Conservation (phyloP, 2,113 vertebrate species). For the Scophthalmus maximus region DNA sequence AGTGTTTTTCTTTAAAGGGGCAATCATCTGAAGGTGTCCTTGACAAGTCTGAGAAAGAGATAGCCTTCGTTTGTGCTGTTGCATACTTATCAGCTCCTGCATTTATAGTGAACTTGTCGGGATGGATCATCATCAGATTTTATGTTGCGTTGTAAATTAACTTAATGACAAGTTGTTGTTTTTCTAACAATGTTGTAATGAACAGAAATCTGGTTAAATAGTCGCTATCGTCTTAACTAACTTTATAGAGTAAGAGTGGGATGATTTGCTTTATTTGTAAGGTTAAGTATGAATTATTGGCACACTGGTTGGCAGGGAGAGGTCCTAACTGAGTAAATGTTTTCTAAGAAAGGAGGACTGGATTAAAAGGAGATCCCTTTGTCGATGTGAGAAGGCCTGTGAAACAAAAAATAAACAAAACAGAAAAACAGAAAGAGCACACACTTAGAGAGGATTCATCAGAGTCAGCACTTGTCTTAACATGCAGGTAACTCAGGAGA, state of each 20-base stretch:
- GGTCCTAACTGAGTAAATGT: conserved; percentile 3
- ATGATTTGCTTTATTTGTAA: background rate
- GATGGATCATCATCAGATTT: background rate
- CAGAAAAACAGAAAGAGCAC: conserved; percentile 51
- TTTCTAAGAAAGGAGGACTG: conserved; percentile 45
- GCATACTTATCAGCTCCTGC: too few relatives aligned
- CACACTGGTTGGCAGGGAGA: conserved; percentile 10
- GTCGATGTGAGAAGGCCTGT: conserved; percentile 64
- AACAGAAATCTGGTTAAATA: conserved; percentile 18
- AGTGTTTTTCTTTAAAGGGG: conserved; percentile 75
- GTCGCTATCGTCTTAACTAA: background rate
- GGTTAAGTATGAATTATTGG: background rate
- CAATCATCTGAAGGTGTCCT: conserved; percentile 40
- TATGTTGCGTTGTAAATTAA: background rate
- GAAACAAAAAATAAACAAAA: conserved; percentile 61
- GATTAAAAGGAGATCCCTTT: conserved; percentile 55
- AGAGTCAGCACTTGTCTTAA: conserved; percentile 82
- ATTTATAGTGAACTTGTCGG: background rate
- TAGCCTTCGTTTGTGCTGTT: conserved; percentile 11
- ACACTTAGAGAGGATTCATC: conserved; percentile 80
- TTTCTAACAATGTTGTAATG: background rate
- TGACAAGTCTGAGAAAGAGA: conserved; percentile 26
- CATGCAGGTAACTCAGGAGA: conserved; percentile 86
- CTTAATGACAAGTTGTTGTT: background rate
- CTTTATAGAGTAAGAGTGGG: background rate